These are phyloP conservation scores for Neotoxoptera formosana DNA, from an alignment of 1,140 invertebrate species.

Conservation along the genomic window DNA sequence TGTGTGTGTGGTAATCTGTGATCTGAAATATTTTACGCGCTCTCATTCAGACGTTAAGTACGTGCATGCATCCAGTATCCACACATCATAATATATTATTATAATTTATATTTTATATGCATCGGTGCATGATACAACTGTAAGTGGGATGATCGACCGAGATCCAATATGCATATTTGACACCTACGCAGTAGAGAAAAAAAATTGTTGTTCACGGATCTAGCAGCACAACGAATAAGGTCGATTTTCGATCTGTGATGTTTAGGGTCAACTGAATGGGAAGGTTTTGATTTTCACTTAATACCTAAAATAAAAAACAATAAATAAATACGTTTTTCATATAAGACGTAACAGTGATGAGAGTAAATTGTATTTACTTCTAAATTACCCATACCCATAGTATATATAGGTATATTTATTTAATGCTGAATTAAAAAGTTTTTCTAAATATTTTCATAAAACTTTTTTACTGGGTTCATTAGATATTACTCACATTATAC, in stretches of 20 bases:
- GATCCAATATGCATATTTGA: slow-evolving; percentile 2
- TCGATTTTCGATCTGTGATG: not conserved
- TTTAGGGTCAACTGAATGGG: not conserved
- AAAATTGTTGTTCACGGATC: not conserved
- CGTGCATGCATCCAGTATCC: not conserved
- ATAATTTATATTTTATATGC: slow-evolving; percentile 10
- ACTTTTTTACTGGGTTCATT: not conserved
- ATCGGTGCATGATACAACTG: not conserved
- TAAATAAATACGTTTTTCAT: not conserved
- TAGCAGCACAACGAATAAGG: not conserved
- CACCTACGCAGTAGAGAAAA: not conserved
- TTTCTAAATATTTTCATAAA: not conserved
- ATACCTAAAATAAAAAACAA: not conserved
- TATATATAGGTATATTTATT: not conserved
- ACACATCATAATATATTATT: slow-evolving; percentile 3
- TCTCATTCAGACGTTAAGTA: not conserved
- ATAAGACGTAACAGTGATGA: not conserved
- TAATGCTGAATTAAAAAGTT: not conserved
- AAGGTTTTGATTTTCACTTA: not conserved
- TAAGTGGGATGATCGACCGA: not conserved
- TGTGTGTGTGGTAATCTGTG: not conserved
- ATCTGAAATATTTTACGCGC: not conserved
- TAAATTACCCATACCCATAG: too few species aligned
- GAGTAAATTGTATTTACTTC: too few species aligned
- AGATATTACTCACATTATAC: not conserved